These are phyloP conservation scores for Hoplias malabaricus DNA, from an alignment of 2,113 vertebrate species.

Conservation along the genomic window DNA sequence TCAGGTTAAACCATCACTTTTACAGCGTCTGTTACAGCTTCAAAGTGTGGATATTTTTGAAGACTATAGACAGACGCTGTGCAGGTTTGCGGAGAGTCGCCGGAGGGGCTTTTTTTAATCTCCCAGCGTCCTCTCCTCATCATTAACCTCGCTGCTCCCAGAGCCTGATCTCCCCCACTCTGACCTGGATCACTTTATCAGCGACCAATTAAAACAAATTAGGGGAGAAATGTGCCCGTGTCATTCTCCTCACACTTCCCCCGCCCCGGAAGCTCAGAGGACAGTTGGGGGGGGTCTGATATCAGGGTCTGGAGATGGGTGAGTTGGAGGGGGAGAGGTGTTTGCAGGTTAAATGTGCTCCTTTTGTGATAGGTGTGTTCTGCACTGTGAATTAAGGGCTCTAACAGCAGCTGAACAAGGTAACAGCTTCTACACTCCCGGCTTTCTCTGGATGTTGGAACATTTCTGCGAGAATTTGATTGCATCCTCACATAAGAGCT, in stretches of 20 bases:
- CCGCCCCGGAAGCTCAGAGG: constrained; percentile 12
- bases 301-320: background rate
- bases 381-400: background rate
- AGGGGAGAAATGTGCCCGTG: constrained; percentile 61
- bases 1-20: too few relatives aligned
- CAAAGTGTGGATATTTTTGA: too few relatives aligned
- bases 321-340: background rate
- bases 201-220: constrained; percentile 80
- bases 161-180: constrained; percentile 71
- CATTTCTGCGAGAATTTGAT: too few relatives aligned
- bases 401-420: too few relatives aligned
- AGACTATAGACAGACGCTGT: background rate
- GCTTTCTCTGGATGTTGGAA: too few relatives aligned
- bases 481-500: too few relatives aligned
- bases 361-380: background rate
- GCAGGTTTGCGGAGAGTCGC: background rate
- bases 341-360: background rate
- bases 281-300: too few relatives aligned
- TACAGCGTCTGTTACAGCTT: too few relatives aligned
- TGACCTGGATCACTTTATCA: constrained; percentile 75
- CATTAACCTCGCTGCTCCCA: constrained; percentile 74
- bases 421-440: too few relatives aligned
- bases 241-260: constrained; percentile 17
- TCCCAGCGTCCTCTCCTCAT: constrained; percentile 68
- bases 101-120: constrained; percentile 59